Conservation (phyloP, 1,140 invertebrate species). For the Heliconius congener region DNA sequence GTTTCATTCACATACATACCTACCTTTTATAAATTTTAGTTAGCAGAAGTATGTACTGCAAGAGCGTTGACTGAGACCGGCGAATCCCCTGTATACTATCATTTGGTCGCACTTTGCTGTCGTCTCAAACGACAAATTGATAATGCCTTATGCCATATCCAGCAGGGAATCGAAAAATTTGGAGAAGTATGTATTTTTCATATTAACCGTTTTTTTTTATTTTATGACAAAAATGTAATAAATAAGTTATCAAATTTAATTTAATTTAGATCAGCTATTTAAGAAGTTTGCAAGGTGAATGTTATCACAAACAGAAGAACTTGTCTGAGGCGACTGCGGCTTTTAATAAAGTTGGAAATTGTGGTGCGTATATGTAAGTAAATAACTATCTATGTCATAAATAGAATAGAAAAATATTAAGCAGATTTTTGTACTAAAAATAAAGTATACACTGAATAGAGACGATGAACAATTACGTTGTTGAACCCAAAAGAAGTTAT, state of each 20-base stretch:
- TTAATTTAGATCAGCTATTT: conserved; percentile 56
- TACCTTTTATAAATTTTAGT: conserved; percentile 37
- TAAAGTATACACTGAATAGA: too few relatives aligned
- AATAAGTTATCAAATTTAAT: neutral
- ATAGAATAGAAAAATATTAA: neutral
- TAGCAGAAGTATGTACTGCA: conserved; percentile 66
- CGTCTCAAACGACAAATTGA: conserved; percentile 54
- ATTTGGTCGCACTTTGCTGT: conserved; percentile 60
- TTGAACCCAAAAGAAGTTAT: neutral
- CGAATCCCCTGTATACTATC: conserved; percentile 56
- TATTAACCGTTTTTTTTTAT: neutral
- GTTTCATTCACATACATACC: neutral
- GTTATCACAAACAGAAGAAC: conserved; percentile 53
- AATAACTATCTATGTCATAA: neutral
- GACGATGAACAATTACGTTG: neutral
- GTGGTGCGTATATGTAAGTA: conserved; percentile 52
- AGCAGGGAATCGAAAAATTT: conserved; percentile 53
- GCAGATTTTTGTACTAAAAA: neutral
- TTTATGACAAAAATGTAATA: neutral
- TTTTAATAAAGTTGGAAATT: conserved; percentile 53
- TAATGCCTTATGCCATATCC: conserved; percentile 57
- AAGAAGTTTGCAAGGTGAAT: conserved; percentile 63
- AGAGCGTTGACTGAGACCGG: conserved; percentile 48
- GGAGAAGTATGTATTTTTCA: conserved; percentile 54
- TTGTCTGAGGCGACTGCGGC: conserved; percentile 41